Evolutionary conservation across 1,140 invertebrate species (phyloP).

Genomic region (Cotesia chilonis): DNA sequence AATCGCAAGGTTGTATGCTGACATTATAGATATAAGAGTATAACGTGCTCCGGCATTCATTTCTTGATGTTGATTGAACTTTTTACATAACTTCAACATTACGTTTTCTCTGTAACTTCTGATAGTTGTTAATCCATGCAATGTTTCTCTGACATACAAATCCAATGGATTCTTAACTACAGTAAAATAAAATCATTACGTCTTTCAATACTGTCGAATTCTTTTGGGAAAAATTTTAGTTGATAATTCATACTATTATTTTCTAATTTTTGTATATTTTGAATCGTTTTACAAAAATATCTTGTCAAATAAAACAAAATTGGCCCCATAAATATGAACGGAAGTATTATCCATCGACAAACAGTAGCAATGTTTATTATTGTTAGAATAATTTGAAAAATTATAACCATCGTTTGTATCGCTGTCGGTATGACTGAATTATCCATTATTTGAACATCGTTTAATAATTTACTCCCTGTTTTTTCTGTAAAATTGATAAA

Average conservation of each 20-base stretch:
- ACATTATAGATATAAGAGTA: conserved; percentile 67
- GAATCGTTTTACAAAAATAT: conserved; percentile 72
- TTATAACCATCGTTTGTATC: conserved; percentile 71
- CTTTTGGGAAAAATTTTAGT: too few relatives aligned
- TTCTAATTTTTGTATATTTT: conserved; percentile 70
- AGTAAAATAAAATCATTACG: conserved; percentile 40
- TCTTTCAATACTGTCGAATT: neutral
- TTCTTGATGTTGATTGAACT: conserved; percentile 76
- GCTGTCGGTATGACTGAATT: conserved; percentile 73
- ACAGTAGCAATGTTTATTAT: conserved; percentile 68
- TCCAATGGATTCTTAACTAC: conserved; percentile 81
- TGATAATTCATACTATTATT: conserved; percentile 59
- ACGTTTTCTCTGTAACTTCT: conserved; percentile 72
- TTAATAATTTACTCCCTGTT: conserved; percentile 59
- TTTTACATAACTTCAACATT: conserved; percentile 73
- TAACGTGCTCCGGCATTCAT: conserved; percentile 74
- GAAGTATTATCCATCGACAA: conserved; percentile 69
- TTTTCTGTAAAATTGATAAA: conserved; percentile 39
- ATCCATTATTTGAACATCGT: conserved; percentile 70
- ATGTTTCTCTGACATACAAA: conserved; percentile 80
- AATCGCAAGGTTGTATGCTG: conserved; percentile 65
- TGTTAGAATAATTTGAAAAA: conserved; percentile 60
- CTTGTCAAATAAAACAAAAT: conserved; percentile 66
- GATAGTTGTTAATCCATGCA: conserved; percentile 84
- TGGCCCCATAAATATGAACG: conserved; percentile 66